A percentile compares a stretch with the other conserved stretches of the same genome.
Conservation (phyloP, 2,113 vertebrate genomes). For the Physeter macrocephalus region DNA sequence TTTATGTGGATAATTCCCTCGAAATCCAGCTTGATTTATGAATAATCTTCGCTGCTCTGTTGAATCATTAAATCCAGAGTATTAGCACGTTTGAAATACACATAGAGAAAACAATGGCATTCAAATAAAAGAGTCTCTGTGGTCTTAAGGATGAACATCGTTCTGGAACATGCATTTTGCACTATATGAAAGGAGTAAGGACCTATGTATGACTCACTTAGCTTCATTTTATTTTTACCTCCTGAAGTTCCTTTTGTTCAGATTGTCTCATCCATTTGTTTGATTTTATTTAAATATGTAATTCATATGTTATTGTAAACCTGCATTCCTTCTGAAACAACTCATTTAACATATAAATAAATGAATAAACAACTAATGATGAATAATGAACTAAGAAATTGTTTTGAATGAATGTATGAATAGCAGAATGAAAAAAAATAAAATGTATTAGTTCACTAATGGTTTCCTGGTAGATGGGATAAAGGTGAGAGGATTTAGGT, state of each 20-base stretch:
- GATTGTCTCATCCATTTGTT: background rate
- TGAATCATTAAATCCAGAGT: background rate
- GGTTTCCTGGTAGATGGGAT: background rate
- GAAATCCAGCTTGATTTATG: conserved; percentile 18
- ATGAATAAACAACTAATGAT: background rate
- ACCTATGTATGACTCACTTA: background rate
- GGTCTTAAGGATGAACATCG: background rate
- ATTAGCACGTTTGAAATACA: background rate
- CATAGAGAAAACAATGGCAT: background rate
- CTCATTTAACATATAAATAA: background rate
- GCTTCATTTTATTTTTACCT: background rate
- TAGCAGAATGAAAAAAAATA: background rate
- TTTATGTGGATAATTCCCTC: background rate
- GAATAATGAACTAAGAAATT: background rate
- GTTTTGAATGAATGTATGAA: background rate
- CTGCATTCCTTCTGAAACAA: background rate
- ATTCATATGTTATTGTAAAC: background rate
- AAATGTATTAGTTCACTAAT: background rate
- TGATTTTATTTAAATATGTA: background rate
- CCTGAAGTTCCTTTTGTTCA: background rate
- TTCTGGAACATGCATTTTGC: background rate
- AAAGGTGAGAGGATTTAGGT: background rate
- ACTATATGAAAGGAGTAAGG: background rate
- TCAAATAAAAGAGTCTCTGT: background rate
- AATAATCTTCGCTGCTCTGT: background rate